Conservation (phyloP, 92 coral and sea anemone species). For the Epizoanthus illoricatus region DNA sequence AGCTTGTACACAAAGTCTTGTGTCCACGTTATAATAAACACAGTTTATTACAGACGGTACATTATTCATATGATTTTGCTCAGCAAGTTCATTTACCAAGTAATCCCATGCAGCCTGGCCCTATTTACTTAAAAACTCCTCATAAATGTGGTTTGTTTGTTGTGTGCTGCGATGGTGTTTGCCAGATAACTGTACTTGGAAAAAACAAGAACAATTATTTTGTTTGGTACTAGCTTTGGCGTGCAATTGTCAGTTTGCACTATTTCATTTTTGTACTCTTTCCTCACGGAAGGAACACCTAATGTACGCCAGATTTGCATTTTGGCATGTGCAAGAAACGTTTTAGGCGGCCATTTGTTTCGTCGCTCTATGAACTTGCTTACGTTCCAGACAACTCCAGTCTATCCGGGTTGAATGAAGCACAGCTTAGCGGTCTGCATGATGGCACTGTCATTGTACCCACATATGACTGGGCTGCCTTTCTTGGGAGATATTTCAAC, state of each 20-base stretch:
- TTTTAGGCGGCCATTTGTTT: slow-evolving; percentile 39
- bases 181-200: slow-evolving; percentile 57
- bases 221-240: slow-evolving; percentile 57
- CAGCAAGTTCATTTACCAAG: slow-evolving; percentile 63
- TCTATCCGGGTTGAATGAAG: slow-evolving; percentile 32
- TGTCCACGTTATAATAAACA: too few relatives aligned
- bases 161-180: slow-evolving; percentile 60
- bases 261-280: slow-evolving; percentile 42
- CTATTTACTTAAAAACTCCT: slow-evolving; percentile 69
- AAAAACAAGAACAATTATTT: too few relatives aligned
- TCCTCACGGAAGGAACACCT: slow-evolving; percentile 50
- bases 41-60: too few relatives aligned
- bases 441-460: slow-evolving; percentile 18
- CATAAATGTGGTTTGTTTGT: slow-evolving; percentile 64
- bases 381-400: slow-evolving; percentile 42
- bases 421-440: slow-evolving; percentile 19
- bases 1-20: too few relatives aligned
- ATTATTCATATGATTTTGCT: slow-evolving; percentile 67
- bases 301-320: slow-evolving; percentile 24
- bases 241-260: slow-evolving; percentile 34
- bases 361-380: slow-evolving; percentile 51
- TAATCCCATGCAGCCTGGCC: slow-evolving; percentile 76
- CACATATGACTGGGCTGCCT: slow-evolving; percentile 12
- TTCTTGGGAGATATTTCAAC: slow-evolving; percentile 5
- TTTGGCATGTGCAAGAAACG: slow-evolving; percentile 38